A percentile compares a stretch with the other conserved stretches of the same genome.
Conservation (phyloP, 2,888 invertebrate species). For the Trachelus troglodyta region DNA sequence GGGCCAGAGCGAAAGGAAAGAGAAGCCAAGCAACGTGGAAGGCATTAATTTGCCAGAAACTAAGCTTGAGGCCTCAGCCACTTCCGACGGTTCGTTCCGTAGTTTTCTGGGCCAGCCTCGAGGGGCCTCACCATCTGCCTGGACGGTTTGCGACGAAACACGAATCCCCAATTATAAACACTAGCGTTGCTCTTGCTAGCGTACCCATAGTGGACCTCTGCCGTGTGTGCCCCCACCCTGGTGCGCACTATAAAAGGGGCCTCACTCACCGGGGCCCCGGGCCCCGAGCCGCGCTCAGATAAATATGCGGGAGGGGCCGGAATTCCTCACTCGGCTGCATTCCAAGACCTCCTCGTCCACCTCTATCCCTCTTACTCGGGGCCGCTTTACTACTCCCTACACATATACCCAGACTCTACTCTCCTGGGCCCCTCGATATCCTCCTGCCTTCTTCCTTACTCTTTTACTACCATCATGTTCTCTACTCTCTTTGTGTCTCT, state of each 20-base stretch:
- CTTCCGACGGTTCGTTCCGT: neutral
- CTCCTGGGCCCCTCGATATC: conserved; percentile 21
- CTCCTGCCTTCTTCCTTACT: conserved; percentile 1
- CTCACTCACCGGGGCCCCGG: conserved; percentile 41
- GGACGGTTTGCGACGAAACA: conserved; percentile 12
- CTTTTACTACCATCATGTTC: neutral
- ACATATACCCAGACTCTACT: conserved; percentile 23
- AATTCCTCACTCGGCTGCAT: conserved; percentile 67
- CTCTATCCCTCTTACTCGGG: conserved; percentile 59
- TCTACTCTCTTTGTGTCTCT: conserved; percentile 17
- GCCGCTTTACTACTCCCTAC: conserved; percentile 45
- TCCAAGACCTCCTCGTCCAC: conserved; percentile 61
- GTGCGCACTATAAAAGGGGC: conserved; percentile 43
- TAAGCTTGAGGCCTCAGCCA: conserved; percentile 11
- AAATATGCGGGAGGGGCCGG: conserved; percentile 67
- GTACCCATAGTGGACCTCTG: conserved; percentile 71
- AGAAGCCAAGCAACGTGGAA: conserved; percentile 17
- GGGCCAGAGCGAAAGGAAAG: conserved; percentile 18
- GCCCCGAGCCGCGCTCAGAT: conserved; percentile 59
- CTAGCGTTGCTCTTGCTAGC: conserved; percentile 63
- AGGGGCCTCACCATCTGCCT: neutral
- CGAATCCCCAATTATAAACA: conserved; percentile 37
- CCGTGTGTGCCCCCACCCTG: conserved; percentile 58
- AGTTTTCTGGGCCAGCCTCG: neutral
- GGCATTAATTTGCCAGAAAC: conserved; percentile 19